A percentile compares a stretch with the other conserved stretches of the same genome.
Evolutionary conservation across 2,113 vertebrate genomes (phyloP).

Genomic region (Cheirogaleus medius): DNA sequence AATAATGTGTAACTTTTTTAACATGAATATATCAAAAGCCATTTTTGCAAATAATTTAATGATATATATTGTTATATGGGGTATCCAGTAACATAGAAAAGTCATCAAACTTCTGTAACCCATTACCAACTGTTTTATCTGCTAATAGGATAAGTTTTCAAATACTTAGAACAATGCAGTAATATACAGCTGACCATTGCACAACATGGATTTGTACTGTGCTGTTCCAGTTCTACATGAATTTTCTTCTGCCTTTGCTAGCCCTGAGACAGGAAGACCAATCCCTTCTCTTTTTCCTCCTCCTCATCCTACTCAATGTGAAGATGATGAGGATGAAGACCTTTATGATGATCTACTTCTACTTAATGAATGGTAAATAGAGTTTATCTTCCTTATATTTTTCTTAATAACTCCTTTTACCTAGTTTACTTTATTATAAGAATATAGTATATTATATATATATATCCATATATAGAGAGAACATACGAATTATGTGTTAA

Average conservation of each 20-base stretch:
- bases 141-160: background rate
- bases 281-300: background rate
- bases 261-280: background rate
- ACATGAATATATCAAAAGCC: background rate
- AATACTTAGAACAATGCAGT: background rate
- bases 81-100: background rate
- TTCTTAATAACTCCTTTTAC: background rate
- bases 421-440: background rate
- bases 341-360: background rate
- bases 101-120: background rate
- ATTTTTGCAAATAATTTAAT: background rate
- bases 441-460: background rate
- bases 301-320: background rate
- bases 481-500: background rate
- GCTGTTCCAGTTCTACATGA: background rate
- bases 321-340: background rate
- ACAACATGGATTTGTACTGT: background rate
- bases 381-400: background rate
- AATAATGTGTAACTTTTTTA: background rate
- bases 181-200: background rate
- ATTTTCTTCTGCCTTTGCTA: background rate
- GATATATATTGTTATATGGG: background rate
- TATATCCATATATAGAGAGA: too few species aligned
- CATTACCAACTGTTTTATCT: background rate
- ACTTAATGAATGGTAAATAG: background rate